phyloP scores from a whole-genome alignment of 2,113 vertebrate genomes.

The Hippocampus guttulatus region DNA sequence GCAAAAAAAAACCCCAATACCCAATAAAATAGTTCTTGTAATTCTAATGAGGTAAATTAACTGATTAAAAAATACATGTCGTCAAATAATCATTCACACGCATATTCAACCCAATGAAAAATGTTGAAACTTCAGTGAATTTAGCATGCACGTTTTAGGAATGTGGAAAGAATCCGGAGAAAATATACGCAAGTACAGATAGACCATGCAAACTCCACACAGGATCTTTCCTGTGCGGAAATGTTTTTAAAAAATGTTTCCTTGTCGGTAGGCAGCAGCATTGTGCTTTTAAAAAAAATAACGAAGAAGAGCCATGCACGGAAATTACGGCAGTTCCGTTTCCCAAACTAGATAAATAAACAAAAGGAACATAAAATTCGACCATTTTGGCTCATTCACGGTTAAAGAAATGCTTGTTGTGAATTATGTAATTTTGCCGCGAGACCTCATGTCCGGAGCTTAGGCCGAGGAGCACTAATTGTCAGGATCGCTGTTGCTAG shows the following conservation, averaged over 20 bases:
- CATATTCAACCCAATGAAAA: neutral
- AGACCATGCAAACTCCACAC: no score
- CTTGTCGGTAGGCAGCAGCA: slow-evolving; percentile 21
- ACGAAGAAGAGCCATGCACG: slow-evolving; percentile 33
- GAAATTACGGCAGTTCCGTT: slow-evolving; percentile 39
- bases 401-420: neutral
- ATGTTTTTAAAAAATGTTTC: neutral
- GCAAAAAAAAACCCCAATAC: no score
- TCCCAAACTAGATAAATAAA: slow-evolving; percentile 55
- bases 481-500: slow-evolving; percentile 10
- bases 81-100: neutral
- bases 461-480: neutral
- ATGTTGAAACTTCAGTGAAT: neutral
- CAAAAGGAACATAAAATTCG: slow-evolving; percentile 31
- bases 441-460: neutral
- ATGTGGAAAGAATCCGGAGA: no score
- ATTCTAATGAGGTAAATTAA: neutral
- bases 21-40: no score
- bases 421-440: neutral
- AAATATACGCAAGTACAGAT: no score
- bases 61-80: neutral
- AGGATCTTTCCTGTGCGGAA: no score
- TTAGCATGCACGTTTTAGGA: neutral
- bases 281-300: neutral
- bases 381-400: neutral